Conservation (phyloP, 1,140 invertebrate species). For the Hycleus phaleratus region DNA sequence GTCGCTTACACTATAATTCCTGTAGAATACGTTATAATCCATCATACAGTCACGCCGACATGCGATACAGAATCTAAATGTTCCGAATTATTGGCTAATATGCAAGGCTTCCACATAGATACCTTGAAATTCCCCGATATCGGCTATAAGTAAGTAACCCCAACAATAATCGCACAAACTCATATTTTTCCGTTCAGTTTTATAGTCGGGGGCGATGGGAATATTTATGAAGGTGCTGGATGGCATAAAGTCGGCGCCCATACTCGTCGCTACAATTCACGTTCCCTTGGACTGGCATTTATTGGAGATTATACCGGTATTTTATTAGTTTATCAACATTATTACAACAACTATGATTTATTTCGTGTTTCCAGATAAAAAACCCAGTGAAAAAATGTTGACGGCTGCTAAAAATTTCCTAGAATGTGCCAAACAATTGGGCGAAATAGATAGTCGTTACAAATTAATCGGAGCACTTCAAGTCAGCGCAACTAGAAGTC, state of each 20-base stretch:
- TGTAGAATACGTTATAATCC: slow-evolving; percentile 55
- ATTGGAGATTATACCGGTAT: slow-evolving; percentile 45
- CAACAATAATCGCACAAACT: slow-evolving; percentile 15
- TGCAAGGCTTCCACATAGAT: slow-evolving; percentile 55
- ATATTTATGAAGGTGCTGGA: slow-evolving; percentile 67
- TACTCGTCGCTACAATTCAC: slow-evolving; percentile 53
- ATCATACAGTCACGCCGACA: slow-evolving; percentile 55
- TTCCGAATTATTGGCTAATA: slow-evolving; percentile 40
- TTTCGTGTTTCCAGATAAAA: slow-evolving; percentile 44
- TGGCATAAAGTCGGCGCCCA: slow-evolving; percentile 68
- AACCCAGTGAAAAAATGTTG: slow-evolving; percentile 48
- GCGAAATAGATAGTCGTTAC: slow-evolving; percentile 50
- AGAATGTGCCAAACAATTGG: slow-evolving; percentile 51
- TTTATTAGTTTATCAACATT: slow-evolving; percentile 3
- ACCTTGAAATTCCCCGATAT: slow-evolving; percentile 50
- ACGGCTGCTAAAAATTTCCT: slow-evolving; percentile 51
- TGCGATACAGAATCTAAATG: slow-evolving; percentile 50
- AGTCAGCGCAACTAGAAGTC: slow-evolving; percentile 51
- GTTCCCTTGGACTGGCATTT: slow-evolving; percentile 50
- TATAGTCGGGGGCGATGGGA: slow-evolving; percentile 67
- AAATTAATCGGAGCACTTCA: slow-evolving; percentile 55
- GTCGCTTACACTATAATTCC: slow-evolving; percentile 50
- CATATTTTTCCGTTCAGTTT: slow-evolving; percentile 48
- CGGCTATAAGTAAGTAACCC: slow-evolving; percentile 49
- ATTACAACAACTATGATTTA: background rate